Conservation (phyloP, 2,797 vertebrate species). For the Naso thynnoides region DNA sequence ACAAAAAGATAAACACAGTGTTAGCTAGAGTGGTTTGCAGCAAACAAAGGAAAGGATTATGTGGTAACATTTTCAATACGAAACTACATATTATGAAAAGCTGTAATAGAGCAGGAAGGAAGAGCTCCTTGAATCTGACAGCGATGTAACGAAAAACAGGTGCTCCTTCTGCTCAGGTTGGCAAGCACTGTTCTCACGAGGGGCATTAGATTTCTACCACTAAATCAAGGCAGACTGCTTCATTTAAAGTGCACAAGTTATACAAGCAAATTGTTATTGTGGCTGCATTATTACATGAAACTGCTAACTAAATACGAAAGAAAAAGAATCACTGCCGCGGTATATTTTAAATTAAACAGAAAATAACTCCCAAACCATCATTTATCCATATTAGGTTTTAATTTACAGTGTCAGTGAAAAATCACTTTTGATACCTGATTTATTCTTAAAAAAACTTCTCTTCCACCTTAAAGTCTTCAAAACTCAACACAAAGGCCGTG, state of each 20-base stretch:
- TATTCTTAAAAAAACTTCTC: slow-evolving; percentile 17
- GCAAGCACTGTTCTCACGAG: background rate
- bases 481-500: slow-evolving; percentile 13
- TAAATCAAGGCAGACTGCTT: background rate
- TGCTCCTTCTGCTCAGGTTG: background rate
- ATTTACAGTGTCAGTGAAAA: background rate
- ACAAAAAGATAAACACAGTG: background rate
- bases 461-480: slow-evolving; percentile 16
- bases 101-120: background rate
- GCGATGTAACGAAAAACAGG: background rate
- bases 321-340: background rate
- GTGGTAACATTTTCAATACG: background rate
- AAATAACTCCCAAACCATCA: background rate
- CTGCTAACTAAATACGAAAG: background rate
- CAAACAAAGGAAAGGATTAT: background rate
- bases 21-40: background rate
- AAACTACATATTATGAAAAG: background rate
- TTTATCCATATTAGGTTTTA: slow-evolving; percentile 11
- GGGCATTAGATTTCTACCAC: background rate
- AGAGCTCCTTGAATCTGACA: background rate
- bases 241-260: background rate
- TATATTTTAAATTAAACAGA: background rate
- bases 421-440: slow-evolving; percentile 8
- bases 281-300: too few species aligned
- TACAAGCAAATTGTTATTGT: background rate